These are phyloP conservation scores for Drosophila sulfurigaster DNA, from an alignment of 1,140 invertebrate species.

Conservation along the genomic window DNA sequence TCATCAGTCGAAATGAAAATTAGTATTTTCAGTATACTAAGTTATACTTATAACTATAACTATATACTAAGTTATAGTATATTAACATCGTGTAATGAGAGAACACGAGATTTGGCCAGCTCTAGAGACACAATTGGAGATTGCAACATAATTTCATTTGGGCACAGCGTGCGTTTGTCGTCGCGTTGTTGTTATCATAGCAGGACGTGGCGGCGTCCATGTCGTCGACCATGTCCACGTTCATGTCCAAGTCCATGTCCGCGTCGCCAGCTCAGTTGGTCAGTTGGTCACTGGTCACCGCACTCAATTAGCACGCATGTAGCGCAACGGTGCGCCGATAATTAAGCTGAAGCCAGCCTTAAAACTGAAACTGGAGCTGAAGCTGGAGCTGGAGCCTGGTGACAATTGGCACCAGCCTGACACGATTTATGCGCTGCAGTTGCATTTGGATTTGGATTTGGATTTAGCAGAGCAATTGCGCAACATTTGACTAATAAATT, in stretches of 20 bases:
- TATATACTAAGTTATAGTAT: no score
- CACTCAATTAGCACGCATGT: constrained; percentile 82
- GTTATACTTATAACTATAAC: no score
- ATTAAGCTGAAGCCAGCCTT: constrained; percentile 61
- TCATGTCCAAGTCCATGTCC: constrained; percentile 30
- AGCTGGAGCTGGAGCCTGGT: constrained; percentile 46
- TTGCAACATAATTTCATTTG: constrained; percentile 80
- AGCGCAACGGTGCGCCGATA: constrained; percentile 69
- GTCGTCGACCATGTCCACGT: constrained; percentile 25
- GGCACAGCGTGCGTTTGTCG: constrained; percentile 79
- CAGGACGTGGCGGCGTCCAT: constrained; percentile 57
- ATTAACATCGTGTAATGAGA: not conserved
- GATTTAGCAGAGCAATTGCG: constrained; percentile 48
- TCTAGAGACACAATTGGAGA: constrained; percentile 32
- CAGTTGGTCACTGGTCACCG: constrained; percentile 47
- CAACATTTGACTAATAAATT: constrained; percentile 78
- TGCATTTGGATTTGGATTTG: constrained; percentile 5
- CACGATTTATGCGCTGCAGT: constrained; percentile 68
- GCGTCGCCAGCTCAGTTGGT: constrained; percentile 40
- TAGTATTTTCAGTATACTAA: no score
- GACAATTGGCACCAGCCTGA: constrained; percentile 63
- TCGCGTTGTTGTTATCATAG: constrained; percentile 80
- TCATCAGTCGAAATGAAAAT: no score
- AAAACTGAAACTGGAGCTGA: constrained; percentile 2
- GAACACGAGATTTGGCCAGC: not conserved